Base-by-base conservation (phyloP, 2,797 vertebrate species). In the Typhlichthys eigenmanni region DNA sequence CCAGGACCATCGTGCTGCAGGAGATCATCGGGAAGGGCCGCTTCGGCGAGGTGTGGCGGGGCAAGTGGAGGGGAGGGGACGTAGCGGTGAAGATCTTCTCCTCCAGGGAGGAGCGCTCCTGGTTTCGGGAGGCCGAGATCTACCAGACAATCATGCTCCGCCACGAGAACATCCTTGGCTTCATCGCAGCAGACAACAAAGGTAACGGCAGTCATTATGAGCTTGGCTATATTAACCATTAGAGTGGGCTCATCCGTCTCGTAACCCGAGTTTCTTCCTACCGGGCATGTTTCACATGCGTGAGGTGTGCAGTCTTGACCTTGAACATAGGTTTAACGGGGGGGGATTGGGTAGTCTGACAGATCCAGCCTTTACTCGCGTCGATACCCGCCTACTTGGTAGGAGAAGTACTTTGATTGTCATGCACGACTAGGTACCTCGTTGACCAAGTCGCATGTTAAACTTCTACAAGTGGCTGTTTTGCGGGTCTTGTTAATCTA, bases 1-100 rank as follows among this genome's bases (percentile, higher is more conserved):
- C 96, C 5, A 90, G 96, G 32, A 98, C 96, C 0, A 98, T 98
- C 1, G 96, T 98, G 69, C 90, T 98, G 0, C 96, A 98, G 83
- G 96, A 98, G 85, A 96, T 97, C 69, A 97, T 98, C 0, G 96
- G 96, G 14, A 98, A 98, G 34, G 96, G 96, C 0, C 94, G 96
- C 2, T 98, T 98, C 0, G 96, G 96, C 6, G 96, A 98, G 82
- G 96, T 98, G 56, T 98, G 96, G 96, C 91, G 96, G 0, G 96
- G 96, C 34, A 87, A 94, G 50, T 98, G 96, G 96, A 87, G 96
- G 0, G 96, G 96, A 0, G 96, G 96, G 0, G 96, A 98, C 0
- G 96, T 98, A 24, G 96, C 96, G 0, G 96, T 98, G 43, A 98
- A 98, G 73, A 98, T 98, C 71, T 98, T 98, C 84, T 98, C 96